phyloP scores from a whole-genome alignment of 2,888 invertebrate species.

The Coenonympha arcania region DNA sequence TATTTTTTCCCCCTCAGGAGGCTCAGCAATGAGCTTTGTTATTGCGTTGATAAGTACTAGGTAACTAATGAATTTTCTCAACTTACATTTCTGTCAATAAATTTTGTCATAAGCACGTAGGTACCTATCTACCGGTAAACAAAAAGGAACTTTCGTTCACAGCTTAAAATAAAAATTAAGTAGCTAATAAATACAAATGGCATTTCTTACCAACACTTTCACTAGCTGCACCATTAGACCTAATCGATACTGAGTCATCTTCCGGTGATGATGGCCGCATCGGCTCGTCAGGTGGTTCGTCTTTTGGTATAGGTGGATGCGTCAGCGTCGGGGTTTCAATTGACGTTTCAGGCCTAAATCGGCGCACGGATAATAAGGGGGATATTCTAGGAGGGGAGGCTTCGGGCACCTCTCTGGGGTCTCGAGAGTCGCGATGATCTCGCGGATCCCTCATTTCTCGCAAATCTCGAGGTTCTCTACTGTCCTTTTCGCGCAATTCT shows the following conservation, averaged over 20 bases:
- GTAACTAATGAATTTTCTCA: too few relatives aligned
- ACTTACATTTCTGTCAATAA: too few relatives aligned
- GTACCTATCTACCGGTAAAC: too few relatives aligned
- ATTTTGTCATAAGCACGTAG: too few relatives aligned
- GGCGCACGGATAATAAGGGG: constrained; percentile 63
- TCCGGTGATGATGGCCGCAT: constrained; percentile 74
- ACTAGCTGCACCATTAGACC: constrained; percentile 70
- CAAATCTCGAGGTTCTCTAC: constrained; percentile 35
- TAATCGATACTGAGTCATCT: constrained; percentile 73
- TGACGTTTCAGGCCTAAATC: constrained; percentile 59
- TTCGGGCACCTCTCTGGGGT: constrained; percentile 58
- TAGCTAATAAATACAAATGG: neutral
- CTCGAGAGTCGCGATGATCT: constrained; percentile 51
- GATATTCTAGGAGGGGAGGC: constrained; percentile 68
- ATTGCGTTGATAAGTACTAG: too few relatives aligned
- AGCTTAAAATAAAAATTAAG: too few relatives aligned
- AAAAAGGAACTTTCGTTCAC: too few relatives aligned
- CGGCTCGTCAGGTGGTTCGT: constrained; percentile 70
- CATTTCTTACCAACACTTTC: constrained; percentile 69
- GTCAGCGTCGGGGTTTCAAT: constrained; percentile 53
- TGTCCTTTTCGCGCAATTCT: constrained; percentile 45
- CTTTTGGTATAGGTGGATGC: constrained; percentile 71
- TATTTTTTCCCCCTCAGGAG: too few relatives aligned
- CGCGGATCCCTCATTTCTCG: constrained; percentile 48
- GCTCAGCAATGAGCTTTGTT: too few relatives aligned